phyloP scores from a whole-genome alignment of 1,140 invertebrate species.

The Heliconius hermathena region DNA sequence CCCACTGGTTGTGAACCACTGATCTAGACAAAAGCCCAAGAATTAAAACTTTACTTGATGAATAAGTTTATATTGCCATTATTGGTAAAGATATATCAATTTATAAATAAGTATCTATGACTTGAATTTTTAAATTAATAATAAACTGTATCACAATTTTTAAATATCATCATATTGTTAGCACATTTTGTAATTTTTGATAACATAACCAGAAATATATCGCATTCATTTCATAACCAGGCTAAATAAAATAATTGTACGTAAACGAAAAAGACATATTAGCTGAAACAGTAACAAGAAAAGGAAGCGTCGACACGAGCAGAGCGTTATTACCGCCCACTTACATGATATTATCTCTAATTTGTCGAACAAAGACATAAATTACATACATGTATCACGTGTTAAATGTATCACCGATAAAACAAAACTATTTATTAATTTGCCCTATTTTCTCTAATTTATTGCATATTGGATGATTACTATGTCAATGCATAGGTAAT shows the following conservation, averaged over 20 bases:
- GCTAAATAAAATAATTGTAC: not conserved
- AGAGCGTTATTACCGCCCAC: not conserved
- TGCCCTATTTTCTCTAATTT: conserved; percentile 8
- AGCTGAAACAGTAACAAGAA: not conserved
- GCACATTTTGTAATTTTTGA: not conserved
- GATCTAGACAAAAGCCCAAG: no score
- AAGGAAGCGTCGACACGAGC: not conserved
- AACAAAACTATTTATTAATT: not conserved
- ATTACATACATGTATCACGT: not conserved
- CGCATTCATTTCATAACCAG: not conserved
- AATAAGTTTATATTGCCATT: no score
- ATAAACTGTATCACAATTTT: not conserved
- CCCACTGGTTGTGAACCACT: no score
- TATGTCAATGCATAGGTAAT: no score
- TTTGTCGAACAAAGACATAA: conserved; percentile 8
- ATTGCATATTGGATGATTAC: not conserved
- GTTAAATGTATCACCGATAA: not conserved
- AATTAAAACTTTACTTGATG: no score
- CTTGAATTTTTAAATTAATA: not conserved
- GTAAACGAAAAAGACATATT: not conserved
- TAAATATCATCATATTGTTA: not conserved
- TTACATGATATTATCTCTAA: not conserved
- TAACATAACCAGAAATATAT: not conserved
- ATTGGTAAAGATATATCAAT: not conserved
- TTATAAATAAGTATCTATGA: not conserved